These are phyloP conservation scores for Orthosia gothica DNA, from an alignment of 2,888 invertebrate species.

Conservation along the genomic window DNA sequence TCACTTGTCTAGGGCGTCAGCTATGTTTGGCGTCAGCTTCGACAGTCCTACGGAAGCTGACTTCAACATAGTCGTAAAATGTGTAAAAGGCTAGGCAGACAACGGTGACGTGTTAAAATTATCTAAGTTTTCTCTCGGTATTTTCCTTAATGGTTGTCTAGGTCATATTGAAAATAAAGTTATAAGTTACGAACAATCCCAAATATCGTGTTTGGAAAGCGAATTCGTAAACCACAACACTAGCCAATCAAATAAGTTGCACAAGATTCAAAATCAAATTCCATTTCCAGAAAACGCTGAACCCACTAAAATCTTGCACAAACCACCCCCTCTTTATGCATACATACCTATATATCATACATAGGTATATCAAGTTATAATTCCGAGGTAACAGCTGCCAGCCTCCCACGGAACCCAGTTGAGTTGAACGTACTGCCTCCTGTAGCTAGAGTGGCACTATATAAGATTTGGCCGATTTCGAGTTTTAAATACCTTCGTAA, in stretches of 20 bases:
- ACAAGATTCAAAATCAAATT: background rate
- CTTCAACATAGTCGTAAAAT: too few species aligned
- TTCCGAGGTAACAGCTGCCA: slow-evolving; percentile 43
- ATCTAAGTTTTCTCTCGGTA: too few species aligned
- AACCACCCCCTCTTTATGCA: slow-evolving; percentile 5
- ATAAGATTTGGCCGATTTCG: too few species aligned
- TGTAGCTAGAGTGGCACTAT: too few species aligned
- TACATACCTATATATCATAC: background rate
- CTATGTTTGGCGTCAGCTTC: too few species aligned
- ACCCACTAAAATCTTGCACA: background rate
- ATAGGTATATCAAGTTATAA: slow-evolving; percentile 18
- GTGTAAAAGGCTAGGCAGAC: too few species aligned
- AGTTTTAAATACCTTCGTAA: too few species aligned
- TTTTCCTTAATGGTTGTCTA: too few species aligned
- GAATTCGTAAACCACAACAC: background rate
- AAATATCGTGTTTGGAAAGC: background rate
- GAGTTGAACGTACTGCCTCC: slow-evolving; percentile 28
- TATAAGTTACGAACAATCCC: background rate
- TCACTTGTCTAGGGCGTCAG: too few species aligned
- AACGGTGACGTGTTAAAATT: too few species aligned
- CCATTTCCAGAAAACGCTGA: background rate
- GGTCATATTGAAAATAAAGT: too few species aligned
- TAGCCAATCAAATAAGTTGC: background rate
- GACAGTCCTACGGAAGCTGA: too few species aligned
- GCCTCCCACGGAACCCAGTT: slow-evolving; percentile 17